Evolutionary conservation across 1,140 invertebrate genomes (phyloP).

Genomic region (Antheraea pernyi): DNA sequence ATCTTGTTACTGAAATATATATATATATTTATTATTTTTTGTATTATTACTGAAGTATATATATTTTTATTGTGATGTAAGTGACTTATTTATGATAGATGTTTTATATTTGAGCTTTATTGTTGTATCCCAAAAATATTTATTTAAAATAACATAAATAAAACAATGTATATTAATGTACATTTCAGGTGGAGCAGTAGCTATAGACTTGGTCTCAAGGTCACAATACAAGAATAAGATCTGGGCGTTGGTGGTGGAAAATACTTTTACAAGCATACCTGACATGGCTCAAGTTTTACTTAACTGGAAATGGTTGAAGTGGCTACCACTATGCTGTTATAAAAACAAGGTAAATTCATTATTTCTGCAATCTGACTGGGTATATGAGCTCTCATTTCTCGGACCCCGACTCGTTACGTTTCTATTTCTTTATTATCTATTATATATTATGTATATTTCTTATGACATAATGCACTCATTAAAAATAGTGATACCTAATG

Average conservation of each 20-base stretch:
- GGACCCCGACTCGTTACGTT: too few relatives aligned
- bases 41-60: too few relatives aligned
- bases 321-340: constrained; percentile 87
- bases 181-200: constrained; percentile 88
- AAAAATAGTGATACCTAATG: too few relatives aligned
- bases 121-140: background rate
- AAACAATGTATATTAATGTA: background rate
- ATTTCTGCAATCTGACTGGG: constrained; percentile 11
- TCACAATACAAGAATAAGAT: constrained; percentile 87
- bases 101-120: background rate
- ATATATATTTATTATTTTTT: too few relatives aligned
- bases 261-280: constrained; percentile 96
- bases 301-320: constrained; percentile 84
- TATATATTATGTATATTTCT: too few relatives aligned
- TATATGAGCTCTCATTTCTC: background rate
- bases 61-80: too few relatives aligned
- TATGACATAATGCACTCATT: too few relatives aligned
- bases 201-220: constrained; percentile 88
- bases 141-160: too few relatives aligned
- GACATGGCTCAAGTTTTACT: constrained; percentile 92
- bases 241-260: constrained; percentile 94
- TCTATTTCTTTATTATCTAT: too few relatives aligned
- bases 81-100: background rate
- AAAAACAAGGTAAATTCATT: constrained; percentile 87
- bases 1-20: too few relatives aligned